Evolutionary conservation across 2,888 invertebrate genomes (phyloP).

Genomic region (Chrysolina americana): DNA sequence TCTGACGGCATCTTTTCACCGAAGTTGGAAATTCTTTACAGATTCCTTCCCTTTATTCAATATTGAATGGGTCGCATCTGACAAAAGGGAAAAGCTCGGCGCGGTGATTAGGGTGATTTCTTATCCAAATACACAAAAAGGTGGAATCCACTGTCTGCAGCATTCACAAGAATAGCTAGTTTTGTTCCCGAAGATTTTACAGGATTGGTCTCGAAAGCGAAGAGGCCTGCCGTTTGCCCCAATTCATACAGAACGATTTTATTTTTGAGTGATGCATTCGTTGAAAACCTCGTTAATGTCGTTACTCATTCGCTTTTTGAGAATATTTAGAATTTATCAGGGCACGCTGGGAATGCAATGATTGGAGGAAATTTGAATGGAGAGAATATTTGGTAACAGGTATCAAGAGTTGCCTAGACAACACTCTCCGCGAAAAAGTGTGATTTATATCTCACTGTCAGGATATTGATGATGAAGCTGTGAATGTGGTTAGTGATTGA

Average conservation of each 20-base stretch:
- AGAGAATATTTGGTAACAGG: too few relatives aligned
- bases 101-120: conserved; percentile 56
- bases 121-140: conserved; percentile 48
- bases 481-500: too few relatives aligned
- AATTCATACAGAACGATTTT: neutral
- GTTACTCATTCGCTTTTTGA: too few relatives aligned
- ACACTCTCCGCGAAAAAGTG: too few relatives aligned
- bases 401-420: too few relatives aligned
- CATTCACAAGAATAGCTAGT: conserved; percentile 30
- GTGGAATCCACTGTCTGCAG: conserved; percentile 43
- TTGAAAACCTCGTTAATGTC: too few relatives aligned
- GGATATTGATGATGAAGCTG: too few relatives aligned
- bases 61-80: conserved; percentile 52
- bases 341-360: too few relatives aligned
- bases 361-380: too few relatives aligned
- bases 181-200: conserved; percentile 35
- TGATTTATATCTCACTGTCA: too few relatives aligned
- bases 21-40: conserved; percentile 54
- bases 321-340: too few relatives aligned
- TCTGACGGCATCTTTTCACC: conserved; percentile 52
- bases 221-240: conserved; percentile 15
- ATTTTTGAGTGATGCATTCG: neutral
- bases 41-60: conserved; percentile 53
- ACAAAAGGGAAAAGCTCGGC: conserved; percentile 52
- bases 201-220: conserved; percentile 30